phyloP scores from a whole-genome alignment of 2,797 vertebrate species.

The Mormyrus proboscirostris region DNA sequence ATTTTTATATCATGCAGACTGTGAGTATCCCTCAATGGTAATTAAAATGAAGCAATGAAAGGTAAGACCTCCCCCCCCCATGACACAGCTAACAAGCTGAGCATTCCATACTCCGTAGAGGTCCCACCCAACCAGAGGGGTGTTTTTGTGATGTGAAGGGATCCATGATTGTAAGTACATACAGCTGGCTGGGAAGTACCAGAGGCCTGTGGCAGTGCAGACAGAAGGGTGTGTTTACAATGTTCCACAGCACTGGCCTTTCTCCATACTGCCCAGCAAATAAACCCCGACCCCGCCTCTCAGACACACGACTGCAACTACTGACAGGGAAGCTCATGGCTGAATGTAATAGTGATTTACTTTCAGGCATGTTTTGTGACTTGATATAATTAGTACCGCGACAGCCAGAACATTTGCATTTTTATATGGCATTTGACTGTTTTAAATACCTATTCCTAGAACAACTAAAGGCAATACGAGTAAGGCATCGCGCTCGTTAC shows the following conservation, averaged over 20 bases:
- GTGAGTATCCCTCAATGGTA: background rate
- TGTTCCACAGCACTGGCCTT: background rate
- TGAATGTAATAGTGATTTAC: background rate
- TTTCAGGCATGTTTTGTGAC: background rate
- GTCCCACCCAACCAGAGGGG: background rate
- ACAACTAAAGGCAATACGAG: background rate
- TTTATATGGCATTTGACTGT: background rate
- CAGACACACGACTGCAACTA: background rate
- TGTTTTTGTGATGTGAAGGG: background rate
- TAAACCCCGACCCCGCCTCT: background rate
- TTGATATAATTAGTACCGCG: background rate
- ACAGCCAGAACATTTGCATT: background rate
- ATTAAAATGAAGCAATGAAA: slow-evolving; percentile 7
- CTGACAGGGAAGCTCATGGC: background rate
- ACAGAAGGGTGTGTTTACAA: background rate
- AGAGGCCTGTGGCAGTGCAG: background rate
- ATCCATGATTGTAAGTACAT: background rate
- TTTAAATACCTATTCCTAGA: background rate
- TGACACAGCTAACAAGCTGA: background rate
- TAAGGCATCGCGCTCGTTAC: background rate
- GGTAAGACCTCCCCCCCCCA: background rate
- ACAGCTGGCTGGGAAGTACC: background rate
- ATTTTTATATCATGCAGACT: background rate
- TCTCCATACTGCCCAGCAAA: background rate
- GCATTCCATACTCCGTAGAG: background rate